phyloP scores from a whole-genome alignment of 2,888 invertebrate genomes.

The Drosophila neutralis region DNA sequence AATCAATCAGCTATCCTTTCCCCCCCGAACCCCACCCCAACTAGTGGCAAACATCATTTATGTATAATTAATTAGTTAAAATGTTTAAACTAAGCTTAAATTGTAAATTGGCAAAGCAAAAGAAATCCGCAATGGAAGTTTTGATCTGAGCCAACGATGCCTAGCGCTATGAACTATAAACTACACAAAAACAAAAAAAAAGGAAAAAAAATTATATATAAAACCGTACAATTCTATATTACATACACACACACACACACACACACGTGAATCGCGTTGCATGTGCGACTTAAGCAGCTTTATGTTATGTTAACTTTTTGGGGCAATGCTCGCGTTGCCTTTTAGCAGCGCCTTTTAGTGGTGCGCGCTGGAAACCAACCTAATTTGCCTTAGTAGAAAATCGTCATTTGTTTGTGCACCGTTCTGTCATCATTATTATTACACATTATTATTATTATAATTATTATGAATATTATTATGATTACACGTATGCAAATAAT shows the following conservation, averaged over 20 bases:
- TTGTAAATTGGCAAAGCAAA: constrained; percentile 1
- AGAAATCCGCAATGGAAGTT: not conserved
- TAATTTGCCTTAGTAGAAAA: constrained; percentile 76
- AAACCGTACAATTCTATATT: not conserved
- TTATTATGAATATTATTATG: constrained; percentile 8
- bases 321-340: constrained; percentile 14
- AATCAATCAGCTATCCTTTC: constrained; percentile 5
- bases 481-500: constrained; percentile 27
- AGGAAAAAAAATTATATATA: not conserved
- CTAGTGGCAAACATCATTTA: not conserved
- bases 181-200: constrained; percentile 5
- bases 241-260: constrained; percentile 19
- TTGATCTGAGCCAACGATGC: constrained; percentile 7
- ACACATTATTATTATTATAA: constrained; percentile 7
- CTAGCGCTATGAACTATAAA: constrained; percentile 32
- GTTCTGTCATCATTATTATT: constrained; percentile 30
- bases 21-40: not conserved
- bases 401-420: constrained; percentile 37
- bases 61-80: constrained; percentile 25
- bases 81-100: constrained; percentile 13
- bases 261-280: constrained; percentile 29
- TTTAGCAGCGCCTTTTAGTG: constrained; percentile 14
- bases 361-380: constrained; percentile 53
- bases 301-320: constrained; percentile 33
- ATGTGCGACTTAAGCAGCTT: constrained; percentile 56